Base-by-base conservation (phyloP, 2,797 vertebrate species). In the Rhynchotus rufescens region DNA sequence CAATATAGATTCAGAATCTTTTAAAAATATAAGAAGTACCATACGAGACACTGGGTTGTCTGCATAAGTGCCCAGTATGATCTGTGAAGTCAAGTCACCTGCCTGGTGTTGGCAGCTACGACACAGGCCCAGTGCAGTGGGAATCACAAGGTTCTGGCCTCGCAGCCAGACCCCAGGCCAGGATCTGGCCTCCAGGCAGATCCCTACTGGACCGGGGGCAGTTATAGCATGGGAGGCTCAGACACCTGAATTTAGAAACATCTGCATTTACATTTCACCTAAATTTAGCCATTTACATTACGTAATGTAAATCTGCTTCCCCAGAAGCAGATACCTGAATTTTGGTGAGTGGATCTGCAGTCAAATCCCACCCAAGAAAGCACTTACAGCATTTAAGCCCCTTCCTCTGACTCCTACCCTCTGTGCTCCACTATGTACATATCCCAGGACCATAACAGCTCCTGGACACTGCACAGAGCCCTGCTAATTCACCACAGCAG, bases 111-210 rank as follows among this genome's bases (percentile, higher is more conserved):
- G 62, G 51, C 4, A 57, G 14, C 38, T 44, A 19, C 3, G 25
- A 19, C 3, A 38, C 0, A 38, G 25, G 13, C 80, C 8, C 32
- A 57, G 22, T 32, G 23, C 36, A 20, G 21, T 1, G 62, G 28
- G 32, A 88, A 62, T 7, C 38, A 73, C 15, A 30, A 6, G 21
- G 2, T 15, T 59, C 60, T 62, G 45, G 25, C 83, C 38, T 38
- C 54, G 32, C 25, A 72, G 66, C 12, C 68, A 22, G 11, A 62
- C 54, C 75, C 28, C 19, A 47, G 34, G 23, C 9, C n/a, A n/a
- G n/a, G n/a, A n/a, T n/a, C n/a, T n/a, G n/a, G n/a, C n/a, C n/a
- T 78, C 28, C 19, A 47, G 34, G 23, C 9, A 89, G 45, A 80
- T 51, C n/a, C 61, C 14, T 57, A 71, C 80, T 17, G 54, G 54